These are phyloP conservation scores for Melanostoma scalare DNA, from an alignment of 2,888 invertebrate species.

Conservation along the genomic window DNA sequence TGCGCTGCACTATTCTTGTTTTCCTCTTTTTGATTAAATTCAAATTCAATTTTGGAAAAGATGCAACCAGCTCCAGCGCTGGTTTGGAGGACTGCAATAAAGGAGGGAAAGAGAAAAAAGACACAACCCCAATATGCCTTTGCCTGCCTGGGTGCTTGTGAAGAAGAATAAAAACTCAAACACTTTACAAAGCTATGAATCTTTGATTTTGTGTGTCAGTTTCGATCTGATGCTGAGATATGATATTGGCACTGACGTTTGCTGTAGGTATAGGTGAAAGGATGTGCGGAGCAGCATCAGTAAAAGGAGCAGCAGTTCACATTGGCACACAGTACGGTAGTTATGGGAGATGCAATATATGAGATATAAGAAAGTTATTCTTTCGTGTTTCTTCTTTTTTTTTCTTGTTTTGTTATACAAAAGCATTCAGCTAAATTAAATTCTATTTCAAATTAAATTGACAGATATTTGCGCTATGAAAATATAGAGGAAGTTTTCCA, in stretches of 20 bases:
- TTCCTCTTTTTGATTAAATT: constrained; percentile 67
- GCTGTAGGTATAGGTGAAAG: constrained; percentile 21
- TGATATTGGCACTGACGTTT: constrained; percentile 60
- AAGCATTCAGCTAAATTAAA: constrained; percentile 51
- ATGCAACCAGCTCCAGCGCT: constrained; percentile 24
- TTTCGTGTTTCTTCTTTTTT: background rate
- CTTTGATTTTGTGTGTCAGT: constrained; percentile 68
- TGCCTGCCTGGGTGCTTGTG: background rate
- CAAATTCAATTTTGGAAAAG: constrained; percentile 65
- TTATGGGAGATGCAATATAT: constrained; percentile 33
- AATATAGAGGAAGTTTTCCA: constrained; percentile 7
- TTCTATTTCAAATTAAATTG: constrained; percentile 44
- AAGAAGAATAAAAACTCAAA: constrained; percentile 59
- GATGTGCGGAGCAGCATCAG: background rate
- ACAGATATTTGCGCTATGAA: constrained; percentile 41
- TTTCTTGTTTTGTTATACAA: background rate
- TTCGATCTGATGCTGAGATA: constrained; percentile 65
- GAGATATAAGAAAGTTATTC: constrained; percentile 41
- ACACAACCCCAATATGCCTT: background rate
- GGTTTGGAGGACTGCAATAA: too few species aligned
- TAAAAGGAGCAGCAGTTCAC: constrained; percentile 28
- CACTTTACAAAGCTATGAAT: constrained; percentile 68
- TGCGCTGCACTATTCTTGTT: constrained; percentile 50
- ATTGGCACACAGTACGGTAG: constrained; percentile 9
- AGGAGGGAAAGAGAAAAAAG: background rate